These are phyloP conservation scores for Peromyscus aztecus DNA, from an alignment of 2,797 vertebrate genomes.

Conservation along the genomic window DNA sequence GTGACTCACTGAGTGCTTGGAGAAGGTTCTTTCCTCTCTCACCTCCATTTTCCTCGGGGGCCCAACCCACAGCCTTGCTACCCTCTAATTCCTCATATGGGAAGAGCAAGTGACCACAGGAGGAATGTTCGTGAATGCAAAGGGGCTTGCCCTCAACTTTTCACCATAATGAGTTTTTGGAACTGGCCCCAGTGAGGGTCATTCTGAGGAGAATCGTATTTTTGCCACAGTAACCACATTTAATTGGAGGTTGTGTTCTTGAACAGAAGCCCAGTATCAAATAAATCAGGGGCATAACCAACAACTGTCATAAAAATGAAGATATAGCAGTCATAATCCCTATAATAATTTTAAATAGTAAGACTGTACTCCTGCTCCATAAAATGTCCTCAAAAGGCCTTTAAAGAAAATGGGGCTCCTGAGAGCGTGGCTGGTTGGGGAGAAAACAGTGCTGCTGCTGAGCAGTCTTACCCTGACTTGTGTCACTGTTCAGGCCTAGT, in stretches of 20 bases:
- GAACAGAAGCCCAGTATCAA: slow-evolving; percentile 67
- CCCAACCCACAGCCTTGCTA: slow-evolving; percentile 16
- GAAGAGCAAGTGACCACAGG: slow-evolving; percentile 44
- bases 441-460: neutral
- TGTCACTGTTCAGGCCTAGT: neutral
- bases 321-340: slow-evolving; percentile 60
- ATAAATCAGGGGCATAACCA: slow-evolving; percentile 74
- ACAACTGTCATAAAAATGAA: slow-evolving; percentile 80
- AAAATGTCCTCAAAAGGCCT: slow-evolving; percentile 77
- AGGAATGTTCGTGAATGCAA: neutral
- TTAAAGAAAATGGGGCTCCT: slow-evolving; percentile 6
- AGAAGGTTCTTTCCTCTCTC: slow-evolving; percentile 45
- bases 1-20: slow-evolving; percentile 64
- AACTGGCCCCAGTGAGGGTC: slow-evolving; percentile 63
- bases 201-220: slow-evolving; percentile 73
- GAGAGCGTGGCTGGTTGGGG: neutral
- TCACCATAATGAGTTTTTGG: slow-evolving; percentile 72
- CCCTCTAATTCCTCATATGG: slow-evolving; percentile 57
- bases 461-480: neutral
- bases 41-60: slow-evolving; percentile 11
- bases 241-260: slow-evolving; percentile 77
- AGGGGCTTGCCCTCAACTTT: slow-evolving; percentile 40
- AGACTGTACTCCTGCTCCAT: slow-evolving; percentile 61
- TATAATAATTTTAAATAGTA: slow-evolving; percentile 75
- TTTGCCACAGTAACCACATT: slow-evolving; percentile 75